Percentiles rank a stretch among this genome's conserved stretches.
phyloP scores from a whole-genome alignment of 2,888 invertebrate species.

The Leucozona laternaria region DNA sequence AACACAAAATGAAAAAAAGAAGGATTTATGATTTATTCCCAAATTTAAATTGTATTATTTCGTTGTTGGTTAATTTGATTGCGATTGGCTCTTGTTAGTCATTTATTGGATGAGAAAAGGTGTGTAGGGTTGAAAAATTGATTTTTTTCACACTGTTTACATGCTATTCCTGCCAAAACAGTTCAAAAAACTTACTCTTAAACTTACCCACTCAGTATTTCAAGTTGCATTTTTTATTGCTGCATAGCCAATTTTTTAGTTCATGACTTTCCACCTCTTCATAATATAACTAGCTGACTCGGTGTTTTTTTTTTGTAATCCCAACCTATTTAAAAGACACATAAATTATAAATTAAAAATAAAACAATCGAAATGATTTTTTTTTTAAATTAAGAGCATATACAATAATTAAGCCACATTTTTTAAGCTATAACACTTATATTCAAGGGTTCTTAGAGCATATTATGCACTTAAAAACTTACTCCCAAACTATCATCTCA shows the following conservation, averaged over 20 bases:
- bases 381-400: conserved; percentile 43
- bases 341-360: not conserved
- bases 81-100: no score
- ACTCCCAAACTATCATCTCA: conserved; percentile 54
- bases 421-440: conserved; percentile 64
- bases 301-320: conserved; percentile 1
- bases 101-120: no score
- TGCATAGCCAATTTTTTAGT: not conserved
- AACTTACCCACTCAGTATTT: conserved; percentile 4
- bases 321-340: not conserved
- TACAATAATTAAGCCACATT: conserved; percentile 61
- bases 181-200: not conserved
- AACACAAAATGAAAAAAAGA: no score
- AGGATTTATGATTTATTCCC: no score
- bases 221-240: not conserved
- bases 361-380: conserved; percentile 26
- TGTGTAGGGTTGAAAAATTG: not conserved
- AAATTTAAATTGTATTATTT: no score
- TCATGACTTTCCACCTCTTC: not conserved
- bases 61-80: no score
- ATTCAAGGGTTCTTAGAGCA: conserved; percentile 56
- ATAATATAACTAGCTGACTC: not conserved
- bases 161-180: not conserved
- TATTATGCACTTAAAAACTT: conserved; percentile 68
- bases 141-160: not conserved